These are phyloP conservation scores for Lithobates sylvaticus DNA, from an alignment of 2,797 vertebrate species.

Conservation along the genomic window DNA sequence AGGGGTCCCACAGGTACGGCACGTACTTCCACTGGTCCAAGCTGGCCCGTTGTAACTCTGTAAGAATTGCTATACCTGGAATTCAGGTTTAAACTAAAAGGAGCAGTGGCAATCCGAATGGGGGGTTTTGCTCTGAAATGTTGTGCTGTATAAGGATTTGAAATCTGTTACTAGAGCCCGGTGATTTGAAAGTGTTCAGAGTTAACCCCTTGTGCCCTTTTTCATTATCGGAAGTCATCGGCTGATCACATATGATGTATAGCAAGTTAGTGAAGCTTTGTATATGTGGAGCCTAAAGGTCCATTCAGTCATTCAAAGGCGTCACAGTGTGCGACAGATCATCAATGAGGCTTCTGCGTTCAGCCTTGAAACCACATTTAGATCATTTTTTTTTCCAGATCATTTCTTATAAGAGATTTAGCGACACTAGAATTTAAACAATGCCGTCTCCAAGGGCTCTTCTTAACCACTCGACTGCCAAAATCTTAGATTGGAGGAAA, in stretches of 20 bases:
- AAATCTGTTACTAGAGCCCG: not conserved
- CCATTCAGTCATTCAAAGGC: constrained; percentile 28
- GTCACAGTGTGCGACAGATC: constrained; percentile 20
- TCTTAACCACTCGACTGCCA: not conserved
- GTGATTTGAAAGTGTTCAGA: not conserved
- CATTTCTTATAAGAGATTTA: constrained; percentile 32
- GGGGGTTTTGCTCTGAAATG: not conserved
- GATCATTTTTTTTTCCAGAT: constrained; percentile 42
- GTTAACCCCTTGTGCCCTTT: constrained; percentile 35
- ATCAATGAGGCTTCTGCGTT: constrained; percentile 34
- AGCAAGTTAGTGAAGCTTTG: constrained; percentile 8
- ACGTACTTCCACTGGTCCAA: no score
- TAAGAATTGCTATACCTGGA: no score
- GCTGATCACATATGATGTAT: constrained; percentile 42
- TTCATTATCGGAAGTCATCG: constrained; percentile 39
- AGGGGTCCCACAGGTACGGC: no score
- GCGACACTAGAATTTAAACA: constrained; percentile 3
- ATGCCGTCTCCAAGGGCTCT: constrained; percentile 5
- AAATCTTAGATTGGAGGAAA: not conserved
- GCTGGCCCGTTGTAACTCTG: no score
- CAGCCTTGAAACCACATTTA: constrained; percentile 43
- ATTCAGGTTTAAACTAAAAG: no score
- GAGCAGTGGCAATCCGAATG: not conserved
- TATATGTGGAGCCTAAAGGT: constrained; percentile 24
- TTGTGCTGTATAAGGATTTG: not conserved